phyloP scores from a whole-genome alignment of 2,113 vertebrate species.

The Neodon shergylaensis region DNA sequence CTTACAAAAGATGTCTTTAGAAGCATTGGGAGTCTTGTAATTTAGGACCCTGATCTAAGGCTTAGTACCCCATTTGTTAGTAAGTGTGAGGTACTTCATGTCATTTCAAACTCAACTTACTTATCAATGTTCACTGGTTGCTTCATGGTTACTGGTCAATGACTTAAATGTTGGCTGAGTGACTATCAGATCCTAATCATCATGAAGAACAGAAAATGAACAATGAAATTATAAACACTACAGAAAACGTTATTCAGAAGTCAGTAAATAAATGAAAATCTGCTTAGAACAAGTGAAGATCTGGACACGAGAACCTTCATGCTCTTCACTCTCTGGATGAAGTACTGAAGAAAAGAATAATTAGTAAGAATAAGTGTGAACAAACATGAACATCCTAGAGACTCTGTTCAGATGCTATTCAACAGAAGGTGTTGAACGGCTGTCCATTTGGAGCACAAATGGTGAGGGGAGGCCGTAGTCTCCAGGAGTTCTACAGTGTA shows the following conservation, averaged over 20 bases:
- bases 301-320: background rate
- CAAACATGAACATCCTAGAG: background rate
- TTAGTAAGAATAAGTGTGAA: background rate
- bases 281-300: constrained; percentile 18
- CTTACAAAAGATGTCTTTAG: background rate
- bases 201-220: background rate
- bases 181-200: background rate
- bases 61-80: background rate
- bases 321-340: background rate
- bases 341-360: background rate
- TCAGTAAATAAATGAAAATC: constrained; percentile 22
- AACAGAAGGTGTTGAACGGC: background rate
- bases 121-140: background rate
- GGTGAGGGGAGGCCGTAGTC: background rate
- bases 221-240: background rate
- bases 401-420: background rate
- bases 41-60: background rate
- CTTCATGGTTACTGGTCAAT: background rate
- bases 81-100: background rate
- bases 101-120: background rate
- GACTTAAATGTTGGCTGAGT: background rate
- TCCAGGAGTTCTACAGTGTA: background rate
- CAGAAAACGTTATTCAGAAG: background rate
- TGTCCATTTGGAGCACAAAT: background rate
- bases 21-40: background rate